phyloP scores from a whole-genome alignment of 2,113 vertebrate species.

The Choloepus hoffmanni region DNA sequence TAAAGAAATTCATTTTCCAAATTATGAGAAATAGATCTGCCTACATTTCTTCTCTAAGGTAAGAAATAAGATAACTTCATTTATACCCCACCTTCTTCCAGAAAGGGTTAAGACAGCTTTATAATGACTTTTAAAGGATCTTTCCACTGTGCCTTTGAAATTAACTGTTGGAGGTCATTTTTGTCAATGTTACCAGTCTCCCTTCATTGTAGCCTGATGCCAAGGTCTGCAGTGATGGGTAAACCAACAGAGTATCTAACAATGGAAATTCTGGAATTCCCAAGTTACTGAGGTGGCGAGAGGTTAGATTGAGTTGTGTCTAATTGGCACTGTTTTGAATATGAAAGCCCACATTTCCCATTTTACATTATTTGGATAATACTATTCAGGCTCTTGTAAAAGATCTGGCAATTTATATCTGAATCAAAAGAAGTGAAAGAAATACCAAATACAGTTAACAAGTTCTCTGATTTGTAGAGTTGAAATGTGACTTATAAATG shows the following conservation, averaged over 20 bases:
- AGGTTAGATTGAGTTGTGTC: not conserved
- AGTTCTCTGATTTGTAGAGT: slow-evolving; percentile 24
- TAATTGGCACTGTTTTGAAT: not conserved
- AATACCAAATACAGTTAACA: slow-evolving; percentile 32
- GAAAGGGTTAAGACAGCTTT: not conserved
- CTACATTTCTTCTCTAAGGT: not conserved
- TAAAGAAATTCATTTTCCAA: not conserved
- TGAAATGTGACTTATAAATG: slow-evolving; percentile 31
- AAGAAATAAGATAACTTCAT: slow-evolving; percentile 16
- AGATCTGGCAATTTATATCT: slow-evolving; percentile 19
- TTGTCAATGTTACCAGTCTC: not conserved
- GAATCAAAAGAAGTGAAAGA: not conserved
- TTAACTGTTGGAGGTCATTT: slow-evolving; percentile 57
- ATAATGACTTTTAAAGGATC: slow-evolving; percentile 27
- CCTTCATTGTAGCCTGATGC: not conserved
- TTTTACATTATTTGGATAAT: not conserved
- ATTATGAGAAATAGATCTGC: slow-evolving; percentile 12
- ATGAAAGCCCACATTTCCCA: not conserved
- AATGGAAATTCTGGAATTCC: not conserved
- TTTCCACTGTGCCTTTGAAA: not conserved
- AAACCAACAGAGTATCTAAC: not conserved
- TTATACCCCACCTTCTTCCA: slow-evolving; percentile 41
- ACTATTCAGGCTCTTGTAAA: not conserved
- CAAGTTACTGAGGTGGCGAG: not conserved
- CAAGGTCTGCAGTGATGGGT: not conserved